Evolutionary conservation across 2,113 vertebrate genomes (phyloP).

Genomic region (Chiloscyllium plagiosum): DNA sequence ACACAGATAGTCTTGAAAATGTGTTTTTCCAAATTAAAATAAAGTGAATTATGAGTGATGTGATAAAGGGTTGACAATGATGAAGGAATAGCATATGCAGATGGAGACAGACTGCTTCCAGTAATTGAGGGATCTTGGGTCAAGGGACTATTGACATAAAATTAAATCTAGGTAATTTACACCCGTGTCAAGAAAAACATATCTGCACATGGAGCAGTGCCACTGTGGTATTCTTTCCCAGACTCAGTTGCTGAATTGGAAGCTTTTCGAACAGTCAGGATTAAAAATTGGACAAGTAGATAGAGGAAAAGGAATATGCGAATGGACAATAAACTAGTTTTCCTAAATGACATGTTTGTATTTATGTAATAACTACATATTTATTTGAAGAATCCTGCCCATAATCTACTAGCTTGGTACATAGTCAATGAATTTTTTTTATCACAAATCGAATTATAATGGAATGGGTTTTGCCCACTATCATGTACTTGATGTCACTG

Average conservation of each 20-base stretch:
- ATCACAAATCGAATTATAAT: neutral
- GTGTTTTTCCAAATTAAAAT: neutral
- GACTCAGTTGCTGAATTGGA: neutral
- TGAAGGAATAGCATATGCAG: neutral
- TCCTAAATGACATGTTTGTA: neutral
- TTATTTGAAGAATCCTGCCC: neutral
- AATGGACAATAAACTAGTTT: neutral
- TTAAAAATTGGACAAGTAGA: neutral
- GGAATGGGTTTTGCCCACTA: too few relatives aligned
- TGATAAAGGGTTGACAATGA: neutral
- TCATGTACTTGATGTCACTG: neutral
- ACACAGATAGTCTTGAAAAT: neutral
- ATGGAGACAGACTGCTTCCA: neutral
- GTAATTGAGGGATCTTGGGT: neutral
- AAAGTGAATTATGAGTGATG: too few relatives aligned
- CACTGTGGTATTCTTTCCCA: neutral
- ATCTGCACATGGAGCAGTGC: neutral
- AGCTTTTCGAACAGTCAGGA: neutral
- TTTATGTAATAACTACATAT: neutral
- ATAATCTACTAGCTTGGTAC: neutral
- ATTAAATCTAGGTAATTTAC: neutral
- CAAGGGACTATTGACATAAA: neutral
- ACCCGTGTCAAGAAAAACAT: too few relatives aligned
- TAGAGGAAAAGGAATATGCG: neutral
- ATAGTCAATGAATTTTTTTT: neutral